A percentile compares a stretch with the other conserved stretches of the same genome.
These are phyloP conservation scores for Grantiella picta DNA, from an alignment of 2,113 vertebrate species.

Conservation along the genomic window DNA sequence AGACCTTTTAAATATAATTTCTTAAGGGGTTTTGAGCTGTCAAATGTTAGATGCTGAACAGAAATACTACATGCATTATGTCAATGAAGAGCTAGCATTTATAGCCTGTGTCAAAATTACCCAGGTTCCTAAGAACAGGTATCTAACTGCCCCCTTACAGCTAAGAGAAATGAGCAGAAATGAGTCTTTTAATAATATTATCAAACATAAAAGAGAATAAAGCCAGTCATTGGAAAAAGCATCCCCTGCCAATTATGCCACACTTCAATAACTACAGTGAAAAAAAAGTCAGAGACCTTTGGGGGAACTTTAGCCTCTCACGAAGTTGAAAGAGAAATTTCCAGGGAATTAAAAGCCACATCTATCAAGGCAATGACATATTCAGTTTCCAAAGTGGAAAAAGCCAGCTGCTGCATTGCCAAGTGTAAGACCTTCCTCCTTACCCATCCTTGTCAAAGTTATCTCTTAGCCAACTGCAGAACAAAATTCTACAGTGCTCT, in stretches of 20 bases:
- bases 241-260: background rate
- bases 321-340: conserved; percentile 55
- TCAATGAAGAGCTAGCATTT: background rate
- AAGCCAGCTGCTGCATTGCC: conserved; percentile 45
- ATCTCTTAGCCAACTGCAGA: background rate
- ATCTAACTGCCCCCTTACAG: background rate
- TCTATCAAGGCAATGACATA: conserved; percentile 11
- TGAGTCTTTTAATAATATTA: background rate
- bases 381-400: conserved; percentile 58
- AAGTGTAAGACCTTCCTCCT: background rate
- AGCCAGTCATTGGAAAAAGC: background rate
- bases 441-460: background rate
- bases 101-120: background rate
- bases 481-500: background rate
- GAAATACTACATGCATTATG: background rate
- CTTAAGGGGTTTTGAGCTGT: background rate
- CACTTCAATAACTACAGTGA: background rate
- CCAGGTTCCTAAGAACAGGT: background rate
- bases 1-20: background rate
- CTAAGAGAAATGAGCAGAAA: background rate
- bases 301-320: conserved; percentile 12
- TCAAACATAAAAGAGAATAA: background rate
- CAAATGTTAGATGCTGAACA: background rate
- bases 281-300: background rate
- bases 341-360: conserved; percentile 23